A percentile compares a stretch with the other conserved stretches of the same genome.
Conservation (phyloP, 2,888 invertebrate genomes). For the Caradrina clavipalpis region DNA sequence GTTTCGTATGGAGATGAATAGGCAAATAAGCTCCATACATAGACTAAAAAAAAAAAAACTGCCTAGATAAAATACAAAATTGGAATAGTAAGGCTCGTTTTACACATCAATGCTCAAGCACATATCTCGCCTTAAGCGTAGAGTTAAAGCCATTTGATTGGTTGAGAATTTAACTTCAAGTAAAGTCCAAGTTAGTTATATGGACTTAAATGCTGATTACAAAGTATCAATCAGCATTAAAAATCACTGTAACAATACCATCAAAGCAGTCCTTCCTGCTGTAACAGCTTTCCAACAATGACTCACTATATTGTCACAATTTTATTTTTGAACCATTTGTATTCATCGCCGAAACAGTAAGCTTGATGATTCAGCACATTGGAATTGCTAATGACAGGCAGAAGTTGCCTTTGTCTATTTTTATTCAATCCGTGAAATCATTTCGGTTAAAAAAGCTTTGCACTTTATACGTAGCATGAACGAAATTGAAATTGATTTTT, state of each 20-base stretch:
- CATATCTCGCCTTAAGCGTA: too few relatives aligned
- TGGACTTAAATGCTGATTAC: background rate
- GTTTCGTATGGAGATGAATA: too few relatives aligned
- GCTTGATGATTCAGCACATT: constrained; percentile 79
- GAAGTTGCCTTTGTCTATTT: constrained; percentile 45
- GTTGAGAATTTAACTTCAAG: too few relatives aligned
- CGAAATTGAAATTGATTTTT: constrained; percentile 12
- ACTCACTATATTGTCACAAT: constrained; percentile 73
- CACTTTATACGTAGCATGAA: background rate
- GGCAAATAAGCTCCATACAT: too few relatives aligned
- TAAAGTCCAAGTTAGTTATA: too few relatives aligned
- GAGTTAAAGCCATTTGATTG: too few relatives aligned
- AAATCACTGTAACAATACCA: background rate
- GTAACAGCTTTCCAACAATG: constrained; percentile 64
- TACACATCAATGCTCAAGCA: too few relatives aligned
- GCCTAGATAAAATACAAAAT: too few relatives aligned
- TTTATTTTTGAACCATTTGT: constrained; percentile 81
- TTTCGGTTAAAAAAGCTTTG: constrained; percentile 46
- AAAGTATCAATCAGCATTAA: background rate
- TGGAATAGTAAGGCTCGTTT: too few relatives aligned
- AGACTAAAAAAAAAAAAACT: too few relatives aligned
- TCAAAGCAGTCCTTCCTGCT: constrained; percentile 13
- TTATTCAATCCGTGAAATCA: constrained; percentile 56
- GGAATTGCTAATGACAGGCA: constrained; percentile 69
- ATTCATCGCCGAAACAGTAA: constrained; percentile 77